Evolutionary conservation across 2,888 invertebrate species (phyloP).

Genomic region (Hydropsyche betteni): DNA sequence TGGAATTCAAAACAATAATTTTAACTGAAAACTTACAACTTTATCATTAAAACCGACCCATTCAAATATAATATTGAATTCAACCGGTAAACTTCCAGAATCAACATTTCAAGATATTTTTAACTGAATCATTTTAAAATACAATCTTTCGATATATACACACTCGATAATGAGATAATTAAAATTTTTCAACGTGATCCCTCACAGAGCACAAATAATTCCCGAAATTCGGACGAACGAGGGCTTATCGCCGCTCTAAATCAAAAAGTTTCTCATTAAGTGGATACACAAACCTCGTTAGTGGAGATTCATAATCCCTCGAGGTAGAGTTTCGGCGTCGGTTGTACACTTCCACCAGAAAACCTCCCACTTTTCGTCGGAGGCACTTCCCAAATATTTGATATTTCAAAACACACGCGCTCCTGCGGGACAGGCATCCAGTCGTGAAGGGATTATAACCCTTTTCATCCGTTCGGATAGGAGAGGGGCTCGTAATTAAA

Average conservation of each 20-base stretch:
- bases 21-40: no score
- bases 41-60: no score
- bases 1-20: no score
- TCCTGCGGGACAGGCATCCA: conserved; percentile 44
- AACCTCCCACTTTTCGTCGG: conserved; percentile 17
- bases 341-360: background rate
- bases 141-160: background rate
- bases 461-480: conserved; percentile 50
- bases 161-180: background rate
- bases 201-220: conserved; percentile 14
- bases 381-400: conserved; percentile 47
- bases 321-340: conserved; percentile 32
- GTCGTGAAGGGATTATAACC: conserved; percentile 49
- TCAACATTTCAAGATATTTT: no score
- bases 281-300: conserved; percentile 48
- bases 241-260: conserved; percentile 44
- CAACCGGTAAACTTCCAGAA: no score
- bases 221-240: conserved; percentile 26
- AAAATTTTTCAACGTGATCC: background rate
- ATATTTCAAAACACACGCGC: conserved; percentile 51
- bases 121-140: no score
- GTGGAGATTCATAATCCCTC: conserved; percentile 41
- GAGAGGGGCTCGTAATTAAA: conserved; percentile 50
- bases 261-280: conserved; percentile 49
- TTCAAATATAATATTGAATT: no score